phyloP scores from a whole-genome alignment of 2,888 invertebrate species.

The Rosalia funebris region DNA sequence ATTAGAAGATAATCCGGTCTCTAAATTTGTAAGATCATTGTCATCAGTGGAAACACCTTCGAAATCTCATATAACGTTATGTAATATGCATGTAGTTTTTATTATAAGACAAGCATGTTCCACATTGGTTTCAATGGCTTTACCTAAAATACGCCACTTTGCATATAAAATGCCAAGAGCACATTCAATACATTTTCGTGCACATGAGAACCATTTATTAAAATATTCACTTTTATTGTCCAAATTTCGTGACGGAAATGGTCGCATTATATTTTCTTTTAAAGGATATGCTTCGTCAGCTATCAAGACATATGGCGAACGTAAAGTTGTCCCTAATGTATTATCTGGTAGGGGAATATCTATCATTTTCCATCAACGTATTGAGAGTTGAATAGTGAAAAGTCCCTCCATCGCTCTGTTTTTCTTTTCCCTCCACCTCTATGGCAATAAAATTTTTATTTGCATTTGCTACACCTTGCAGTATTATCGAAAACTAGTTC shows the following conservation, averaged over 20 bases:
- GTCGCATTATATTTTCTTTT: background rate
- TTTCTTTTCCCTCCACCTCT: conserved; percentile 32
- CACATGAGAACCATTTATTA: background rate
- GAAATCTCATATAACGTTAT: background rate
- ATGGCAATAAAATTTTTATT: conserved; percentile 35
- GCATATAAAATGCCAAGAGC: background rate
- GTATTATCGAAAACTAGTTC: background rate
- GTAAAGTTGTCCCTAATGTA: background rate
- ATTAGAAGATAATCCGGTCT: no score
- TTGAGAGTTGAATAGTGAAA: conserved; percentile 18
- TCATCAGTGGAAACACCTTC: background rate
- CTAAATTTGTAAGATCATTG: no score
- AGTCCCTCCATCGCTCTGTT: conserved; percentile 37
- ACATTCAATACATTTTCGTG: background rate
- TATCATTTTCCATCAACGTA: background rate
- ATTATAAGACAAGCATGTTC: background rate
- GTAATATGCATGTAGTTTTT: background rate
- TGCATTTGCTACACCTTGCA: conserved; percentile 38
- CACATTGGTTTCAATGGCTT: background rate
- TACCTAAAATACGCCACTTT: background rate
- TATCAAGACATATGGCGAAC: background rate
- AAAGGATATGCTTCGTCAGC: background rate
- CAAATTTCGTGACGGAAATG: background rate
- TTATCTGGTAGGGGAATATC: background rate
- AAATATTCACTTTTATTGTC: background rate